Evolutionary conservation across 2,797 vertebrate genomes (phyloP).

Genomic region (Enteromius radiatus): DNA sequence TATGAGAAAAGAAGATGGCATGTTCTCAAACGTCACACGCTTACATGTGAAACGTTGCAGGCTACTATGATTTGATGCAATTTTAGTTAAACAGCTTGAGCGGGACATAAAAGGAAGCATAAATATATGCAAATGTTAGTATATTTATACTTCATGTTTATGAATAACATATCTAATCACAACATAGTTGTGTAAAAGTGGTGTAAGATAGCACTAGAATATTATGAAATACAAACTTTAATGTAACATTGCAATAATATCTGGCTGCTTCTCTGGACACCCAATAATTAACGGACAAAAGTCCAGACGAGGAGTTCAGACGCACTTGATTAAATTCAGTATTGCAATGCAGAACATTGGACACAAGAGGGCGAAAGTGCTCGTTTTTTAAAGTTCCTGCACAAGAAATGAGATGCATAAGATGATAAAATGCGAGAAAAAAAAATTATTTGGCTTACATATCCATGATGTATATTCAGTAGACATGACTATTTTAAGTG

Average conservation of each 20-base stretch:
- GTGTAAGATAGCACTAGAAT: neutral
- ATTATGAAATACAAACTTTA: neutral
- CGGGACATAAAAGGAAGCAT: neutral
- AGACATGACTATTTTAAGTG: neutral
- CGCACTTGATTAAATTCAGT: neutral
- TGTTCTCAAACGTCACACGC: slow-evolving; percentile 8
- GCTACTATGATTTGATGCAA: neutral
- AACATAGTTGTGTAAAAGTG: neutral
- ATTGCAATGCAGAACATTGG: neutral
- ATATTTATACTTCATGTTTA: neutral
- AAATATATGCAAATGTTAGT: neutral
- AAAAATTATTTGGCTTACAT: neutral
- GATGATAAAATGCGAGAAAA: neutral
- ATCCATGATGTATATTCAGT: neutral
- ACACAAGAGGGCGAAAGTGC: slow-evolving; percentile 41
- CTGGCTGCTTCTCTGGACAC: neutral
- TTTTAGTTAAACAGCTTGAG: slow-evolving; percentile 2
- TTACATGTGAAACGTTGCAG: neutral
- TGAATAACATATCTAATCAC: neutral
- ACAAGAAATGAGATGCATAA: neutral
- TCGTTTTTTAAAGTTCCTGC: neutral
- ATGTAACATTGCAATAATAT: neutral
- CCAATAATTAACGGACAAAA: neutral
- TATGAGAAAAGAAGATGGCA: neutral
- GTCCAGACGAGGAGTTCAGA: neutral